Evolutionary conservation across 2,888 invertebrate species (phyloP).

Genomic region (Gymnoscelis rufifasciata): DNA sequence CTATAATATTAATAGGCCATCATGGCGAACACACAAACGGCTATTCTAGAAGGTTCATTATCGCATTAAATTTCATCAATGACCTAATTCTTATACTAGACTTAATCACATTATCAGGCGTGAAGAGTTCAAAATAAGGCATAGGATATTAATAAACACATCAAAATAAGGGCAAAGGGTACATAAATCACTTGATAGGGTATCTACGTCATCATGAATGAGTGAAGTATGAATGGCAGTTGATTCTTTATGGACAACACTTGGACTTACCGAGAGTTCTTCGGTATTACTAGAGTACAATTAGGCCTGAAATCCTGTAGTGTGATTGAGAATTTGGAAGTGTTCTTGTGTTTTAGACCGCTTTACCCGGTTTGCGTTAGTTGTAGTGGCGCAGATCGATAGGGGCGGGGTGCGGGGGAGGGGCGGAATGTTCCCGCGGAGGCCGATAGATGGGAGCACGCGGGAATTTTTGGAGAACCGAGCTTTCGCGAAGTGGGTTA

Average conservation of each 20-base stretch:
- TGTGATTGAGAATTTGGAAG: constrained; percentile 43
- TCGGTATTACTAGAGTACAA: constrained; percentile 31
- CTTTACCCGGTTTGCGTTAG: constrained; percentile 59
- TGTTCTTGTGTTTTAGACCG: constrained; percentile 40
- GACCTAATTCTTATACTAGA: constrained; percentile 34
- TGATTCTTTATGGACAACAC: constrained; percentile 4
- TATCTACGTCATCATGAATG: constrained; percentile 58
- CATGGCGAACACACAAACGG: constrained; percentile 50
- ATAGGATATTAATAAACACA: constrained; percentile 29
- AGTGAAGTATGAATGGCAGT: constrained; percentile 40
- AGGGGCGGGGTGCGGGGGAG: constrained; percentile 39
- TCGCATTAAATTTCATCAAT: constrained; percentile 32
- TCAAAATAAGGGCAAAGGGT: constrained; percentile 35
- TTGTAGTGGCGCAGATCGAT: constrained; percentile 66
- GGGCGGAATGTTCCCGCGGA: constrained; percentile 42
- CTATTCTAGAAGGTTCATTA: constrained; percentile 51
- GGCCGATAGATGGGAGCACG: constrained; percentile 60
- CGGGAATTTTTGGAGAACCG: constrained; percentile 26
- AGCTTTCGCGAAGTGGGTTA: constrained; percentile 8
- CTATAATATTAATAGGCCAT: constrained; percentile 25
- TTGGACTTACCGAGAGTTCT: constrained; percentile 46
- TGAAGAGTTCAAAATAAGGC: constrained; percentile 18
- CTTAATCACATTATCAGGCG: constrained; percentile 6
- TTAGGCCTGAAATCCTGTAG: constrained; percentile 52
- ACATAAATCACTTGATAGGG: constrained; percentile 38